Evolutionary conservation across 2,888 invertebrate genomes (phyloP).

Genomic region (Tetranychus piercei): DNA sequence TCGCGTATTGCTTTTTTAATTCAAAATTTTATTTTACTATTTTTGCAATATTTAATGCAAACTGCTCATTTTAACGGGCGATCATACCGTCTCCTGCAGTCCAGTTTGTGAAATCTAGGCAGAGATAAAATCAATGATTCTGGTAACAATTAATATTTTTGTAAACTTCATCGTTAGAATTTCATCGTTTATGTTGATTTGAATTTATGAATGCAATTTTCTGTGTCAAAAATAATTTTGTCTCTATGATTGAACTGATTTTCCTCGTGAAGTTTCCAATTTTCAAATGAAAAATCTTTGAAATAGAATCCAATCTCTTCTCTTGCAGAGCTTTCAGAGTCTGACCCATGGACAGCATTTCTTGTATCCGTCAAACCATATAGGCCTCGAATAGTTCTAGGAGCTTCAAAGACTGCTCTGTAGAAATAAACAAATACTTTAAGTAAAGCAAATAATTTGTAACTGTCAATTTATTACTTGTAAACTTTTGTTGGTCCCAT

Average conservation of each 20-base stretch:
- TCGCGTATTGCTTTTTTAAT: neutral
- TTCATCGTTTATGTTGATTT: neutral
- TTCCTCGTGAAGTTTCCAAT: slow-evolving; percentile 9
- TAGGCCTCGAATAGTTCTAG: slow-evolving; percentile 55
- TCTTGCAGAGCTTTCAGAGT: slow-evolving; percentile 51
- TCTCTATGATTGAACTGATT: neutral
- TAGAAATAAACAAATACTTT: slow-evolving; percentile 34
- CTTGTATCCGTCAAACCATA: slow-evolving; percentile 83
- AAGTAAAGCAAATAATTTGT: neutral
- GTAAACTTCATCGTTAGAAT: neutral
- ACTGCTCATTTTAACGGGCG: neutral
- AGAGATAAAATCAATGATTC: too few species aligned
- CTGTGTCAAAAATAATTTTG: slow-evolving; percentile 2
- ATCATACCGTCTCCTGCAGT: too few species aligned
- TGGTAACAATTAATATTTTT: too few species aligned
- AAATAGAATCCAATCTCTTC: slow-evolving; percentile 66
- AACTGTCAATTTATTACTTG: slow-evolving; percentile 27
- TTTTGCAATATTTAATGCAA: neutral
- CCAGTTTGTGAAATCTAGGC: too few species aligned
- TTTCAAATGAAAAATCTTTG: slow-evolving; percentile 46
- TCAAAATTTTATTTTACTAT: neutral
- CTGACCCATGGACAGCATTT: slow-evolving; percentile 84
- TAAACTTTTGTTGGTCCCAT: slow-evolving; percentile 72
- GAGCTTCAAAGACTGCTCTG: slow-evolving; percentile 55
- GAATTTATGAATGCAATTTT: neutral